Evolutionary conservation across 1,140 invertebrate species (phyloP).

Genomic region (Macrotrachela quadricornifera): DNA sequence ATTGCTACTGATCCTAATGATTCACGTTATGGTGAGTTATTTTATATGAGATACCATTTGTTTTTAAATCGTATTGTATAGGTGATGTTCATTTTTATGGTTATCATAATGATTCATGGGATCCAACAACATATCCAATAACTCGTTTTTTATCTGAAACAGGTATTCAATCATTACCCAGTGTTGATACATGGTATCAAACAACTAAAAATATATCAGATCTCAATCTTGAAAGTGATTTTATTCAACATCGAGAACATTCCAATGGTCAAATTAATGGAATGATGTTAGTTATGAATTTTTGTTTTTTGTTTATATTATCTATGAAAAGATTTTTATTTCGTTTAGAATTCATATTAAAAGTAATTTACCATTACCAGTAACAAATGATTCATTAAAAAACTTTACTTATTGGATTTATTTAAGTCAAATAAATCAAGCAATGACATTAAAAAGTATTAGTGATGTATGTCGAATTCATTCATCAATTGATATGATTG

Average conservation of each 20-base stretch:
- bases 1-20: conserved; percentile 53
- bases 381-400: not conserved
- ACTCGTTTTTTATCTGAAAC: conserved; percentile 85
- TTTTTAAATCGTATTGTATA: too few species aligned
- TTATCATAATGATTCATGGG: conserved; percentile 58
- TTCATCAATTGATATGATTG: not conserved
- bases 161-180: conserved; percentile 70
- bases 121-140: conserved; percentile 47
- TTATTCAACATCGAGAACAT: conserved; percentile 58
- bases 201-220: conserved; percentile 33
- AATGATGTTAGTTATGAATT: too few species aligned
- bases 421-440: not conserved
- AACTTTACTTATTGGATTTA: not conserved
- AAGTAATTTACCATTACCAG: not conserved
- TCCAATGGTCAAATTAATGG: conserved; percentile 11
- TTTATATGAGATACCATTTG: conserved; percentile 7
- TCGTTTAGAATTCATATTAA: too few species aligned
- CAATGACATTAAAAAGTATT: not conserved
- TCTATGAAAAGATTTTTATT: too few species aligned
- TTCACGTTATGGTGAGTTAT: conserved; percentile 46
- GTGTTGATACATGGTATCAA: conserved; percentile 38
- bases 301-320: too few species aligned
- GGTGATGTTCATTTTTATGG: conserved; percentile 70
- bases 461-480: not conserved
- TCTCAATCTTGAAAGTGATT: conserved; percentile 37